A percentile compares a stretch with the other conserved stretches of the same genome.
Conservation (phyloP, 37 sponge, comb jelly and placozoan species). For the Cladorhizidae sp. region DNA sequence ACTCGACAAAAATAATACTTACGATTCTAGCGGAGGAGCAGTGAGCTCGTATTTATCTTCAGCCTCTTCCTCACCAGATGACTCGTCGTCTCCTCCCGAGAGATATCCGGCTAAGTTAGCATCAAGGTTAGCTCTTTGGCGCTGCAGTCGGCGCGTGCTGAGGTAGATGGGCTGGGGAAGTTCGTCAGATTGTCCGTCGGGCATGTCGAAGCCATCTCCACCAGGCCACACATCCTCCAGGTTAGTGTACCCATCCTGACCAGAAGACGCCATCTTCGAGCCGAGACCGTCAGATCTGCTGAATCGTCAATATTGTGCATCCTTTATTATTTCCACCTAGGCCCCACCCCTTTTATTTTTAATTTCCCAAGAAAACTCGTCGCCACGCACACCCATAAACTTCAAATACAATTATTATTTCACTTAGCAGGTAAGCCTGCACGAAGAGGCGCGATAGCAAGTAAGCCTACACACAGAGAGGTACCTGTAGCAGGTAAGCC, state of each 20-base stretch:
- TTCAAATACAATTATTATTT: too few species aligned
- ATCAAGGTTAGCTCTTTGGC: neutral
- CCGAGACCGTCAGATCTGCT: too few species aligned
- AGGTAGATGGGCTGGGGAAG: conserved; percentile 50
- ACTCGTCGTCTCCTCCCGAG: conserved; percentile 38
- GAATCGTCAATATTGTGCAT: too few species aligned
- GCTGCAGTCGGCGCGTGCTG: neutral
- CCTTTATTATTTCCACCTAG: too few species aligned
- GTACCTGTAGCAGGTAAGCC: too few species aligned
- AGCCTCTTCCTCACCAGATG: conserved; percentile 54
- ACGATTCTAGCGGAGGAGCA: conserved; percentile 83
- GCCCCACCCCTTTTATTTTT: too few species aligned
- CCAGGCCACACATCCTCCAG: neutral
- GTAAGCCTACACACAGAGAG: too few species aligned
- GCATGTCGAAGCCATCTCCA: neutral
- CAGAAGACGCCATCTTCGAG: neutral
- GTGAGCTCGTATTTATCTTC: conserved; percentile 59
- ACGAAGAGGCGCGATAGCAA: too few species aligned
- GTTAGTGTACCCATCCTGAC: neutral
- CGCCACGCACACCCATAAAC: too few species aligned
- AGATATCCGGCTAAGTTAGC: neutral
- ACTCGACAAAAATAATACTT: too few species aligned
- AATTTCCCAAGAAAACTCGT: too few species aligned
- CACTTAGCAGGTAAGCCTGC: too few species aligned
- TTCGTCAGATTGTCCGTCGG: neutral